A percentile compares a stretch with the other conserved stretches of the same genome.
Conservation (phyloP, 92 coral and sea anemone genomes). For the Micromussa lordhowensis region DNA sequence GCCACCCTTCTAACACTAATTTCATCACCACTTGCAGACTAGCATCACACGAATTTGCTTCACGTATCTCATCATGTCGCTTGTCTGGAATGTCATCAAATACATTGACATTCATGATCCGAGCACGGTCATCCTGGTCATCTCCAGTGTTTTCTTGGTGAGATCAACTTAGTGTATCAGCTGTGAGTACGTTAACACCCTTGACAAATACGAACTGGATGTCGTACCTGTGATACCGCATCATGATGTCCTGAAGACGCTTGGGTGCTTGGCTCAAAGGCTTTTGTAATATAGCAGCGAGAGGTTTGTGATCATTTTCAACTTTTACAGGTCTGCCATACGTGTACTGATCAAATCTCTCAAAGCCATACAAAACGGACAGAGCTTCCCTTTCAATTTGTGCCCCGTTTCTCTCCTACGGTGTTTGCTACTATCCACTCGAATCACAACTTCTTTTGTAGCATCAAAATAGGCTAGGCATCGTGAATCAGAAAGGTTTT, state of each 20-base stretch:
- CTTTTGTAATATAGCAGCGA: conserved; percentile 45
- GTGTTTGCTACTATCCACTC: conserved; percentile 65
- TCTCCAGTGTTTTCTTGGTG: background rate
- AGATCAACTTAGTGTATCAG: conserved; percentile 73
- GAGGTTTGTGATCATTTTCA: conserved; percentile 57
- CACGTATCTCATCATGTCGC: conserved; percentile 30
- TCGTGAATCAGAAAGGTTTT: conserved; percentile 3
- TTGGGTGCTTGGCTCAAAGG: conserved; percentile 63
- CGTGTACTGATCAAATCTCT: conserved; percentile 67
- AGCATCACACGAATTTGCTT: conserved; percentile 40
- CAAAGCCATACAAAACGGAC: conserved; percentile 57
- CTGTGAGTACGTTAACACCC: conserved; percentile 44
- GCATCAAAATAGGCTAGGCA: conserved; percentile 38
- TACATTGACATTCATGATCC: conserved; percentile 48
- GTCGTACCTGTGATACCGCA: conserved; percentile 58
- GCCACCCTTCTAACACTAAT: conserved; percentile 13
- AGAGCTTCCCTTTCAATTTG: conserved; percentile 69
- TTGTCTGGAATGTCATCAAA: conserved; percentile 57
- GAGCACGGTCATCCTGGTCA: conserved; percentile 2
- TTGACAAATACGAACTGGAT: conserved; percentile 45
- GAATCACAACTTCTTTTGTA: conserved; percentile 45
- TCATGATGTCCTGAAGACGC: conserved; percentile 62
- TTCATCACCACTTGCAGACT: conserved; percentile 31
- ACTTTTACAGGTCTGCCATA: conserved; percentile 47
- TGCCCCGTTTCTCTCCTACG: conserved; percentile 45